These are phyloP conservation scores for Ganaspis sp. DNA, from an alignment of 1,140 invertebrate species.

Conservation along the genomic window DNA sequence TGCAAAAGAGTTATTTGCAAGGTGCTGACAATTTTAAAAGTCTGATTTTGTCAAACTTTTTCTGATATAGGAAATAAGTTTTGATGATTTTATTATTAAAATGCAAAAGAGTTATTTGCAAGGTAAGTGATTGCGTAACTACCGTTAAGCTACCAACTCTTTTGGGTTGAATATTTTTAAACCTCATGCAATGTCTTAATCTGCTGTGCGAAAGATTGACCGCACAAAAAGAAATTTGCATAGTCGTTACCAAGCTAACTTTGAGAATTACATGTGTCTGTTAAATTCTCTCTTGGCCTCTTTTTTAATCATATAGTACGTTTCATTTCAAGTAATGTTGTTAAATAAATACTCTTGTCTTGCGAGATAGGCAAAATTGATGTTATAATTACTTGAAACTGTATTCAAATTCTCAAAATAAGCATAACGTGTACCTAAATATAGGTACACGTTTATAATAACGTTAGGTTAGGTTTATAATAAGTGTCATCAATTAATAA, in stretches of 20 bases:
- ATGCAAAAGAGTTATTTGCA: neutral
- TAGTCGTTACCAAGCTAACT: conserved; percentile 61
- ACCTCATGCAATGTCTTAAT: conserved; percentile 60
- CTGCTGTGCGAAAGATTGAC: conserved; percentile 64
- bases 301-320: neutral
- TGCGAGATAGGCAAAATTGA: too few relatives aligned
- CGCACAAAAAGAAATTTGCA: conserved; percentile 64
- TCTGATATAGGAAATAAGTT: too few relatives aligned
- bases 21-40: too few relatives aligned
- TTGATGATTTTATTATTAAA: neutral
- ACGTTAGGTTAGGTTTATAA: too few relatives aligned
- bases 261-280: conserved; percentile 38
- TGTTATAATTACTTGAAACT: too few relatives aligned
- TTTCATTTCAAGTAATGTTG: neutral
- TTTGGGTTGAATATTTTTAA: neutral
- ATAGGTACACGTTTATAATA: too few relatives aligned
- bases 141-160: neutral
- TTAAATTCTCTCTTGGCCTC: neutral
- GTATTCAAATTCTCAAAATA: too few relatives aligned
- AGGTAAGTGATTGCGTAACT: neutral
- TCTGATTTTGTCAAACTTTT: too few relatives aligned
- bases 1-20: neutral
- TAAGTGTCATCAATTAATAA: too few relatives aligned
- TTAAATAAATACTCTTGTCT: neutral
- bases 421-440: too few relatives aligned